Conservation (phyloP, 2,888 invertebrate genomes). For the Parnassius mnemosyne region DNA sequence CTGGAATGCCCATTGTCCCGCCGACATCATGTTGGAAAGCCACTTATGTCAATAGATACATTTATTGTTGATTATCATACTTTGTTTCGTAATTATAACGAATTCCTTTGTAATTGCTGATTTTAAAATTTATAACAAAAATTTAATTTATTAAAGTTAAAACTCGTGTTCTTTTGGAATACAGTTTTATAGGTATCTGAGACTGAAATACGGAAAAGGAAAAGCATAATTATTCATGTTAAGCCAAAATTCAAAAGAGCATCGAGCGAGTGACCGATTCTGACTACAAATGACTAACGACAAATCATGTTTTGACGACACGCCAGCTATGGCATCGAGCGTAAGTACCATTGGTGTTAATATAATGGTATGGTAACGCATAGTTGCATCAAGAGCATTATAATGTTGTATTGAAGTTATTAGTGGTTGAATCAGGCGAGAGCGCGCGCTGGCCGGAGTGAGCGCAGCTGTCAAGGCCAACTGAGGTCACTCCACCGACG, state of each 20-base stretch:
- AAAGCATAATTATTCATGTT: too few species aligned
- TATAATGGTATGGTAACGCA: slow-evolving; percentile 52
- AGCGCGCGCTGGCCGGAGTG: slow-evolving; percentile 62
- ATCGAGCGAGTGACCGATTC: slow-evolving; percentile 27
- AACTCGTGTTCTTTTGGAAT: too few species aligned
- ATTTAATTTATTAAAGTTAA: too few species aligned
- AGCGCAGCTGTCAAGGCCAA: slow-evolving; percentile 80
- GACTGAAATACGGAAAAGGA: too few species aligned
- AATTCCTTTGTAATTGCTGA: slow-evolving; percentile 3
- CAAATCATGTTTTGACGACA: slow-evolving; percentile 65
- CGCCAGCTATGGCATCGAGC: slow-evolving; percentile 35
- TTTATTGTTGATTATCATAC: slow-evolving; percentile 31
- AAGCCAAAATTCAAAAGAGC: neutral
- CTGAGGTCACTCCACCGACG: slow-evolving; percentile 78
- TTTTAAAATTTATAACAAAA: too few species aligned
- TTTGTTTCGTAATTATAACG: slow-evolving; percentile 13
- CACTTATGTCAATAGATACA: slow-evolving; percentile 60
- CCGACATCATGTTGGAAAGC: slow-evolving; percentile 65
- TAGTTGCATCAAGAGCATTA: slow-evolving; percentile 69
- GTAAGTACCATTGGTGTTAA: slow-evolving; percentile 37
- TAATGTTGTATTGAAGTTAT: slow-evolving; percentile 75
- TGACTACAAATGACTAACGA: slow-evolving; percentile 54
- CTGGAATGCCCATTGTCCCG: slow-evolving; percentile 74
- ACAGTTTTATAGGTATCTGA: too few species aligned
- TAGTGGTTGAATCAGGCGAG: slow-evolving; percentile 72